These are phyloP conservation scores for Meloidogyne exigua DNA, from an alignment of 1,140 invertebrate genomes.

Conservation along the genomic window DNA sequence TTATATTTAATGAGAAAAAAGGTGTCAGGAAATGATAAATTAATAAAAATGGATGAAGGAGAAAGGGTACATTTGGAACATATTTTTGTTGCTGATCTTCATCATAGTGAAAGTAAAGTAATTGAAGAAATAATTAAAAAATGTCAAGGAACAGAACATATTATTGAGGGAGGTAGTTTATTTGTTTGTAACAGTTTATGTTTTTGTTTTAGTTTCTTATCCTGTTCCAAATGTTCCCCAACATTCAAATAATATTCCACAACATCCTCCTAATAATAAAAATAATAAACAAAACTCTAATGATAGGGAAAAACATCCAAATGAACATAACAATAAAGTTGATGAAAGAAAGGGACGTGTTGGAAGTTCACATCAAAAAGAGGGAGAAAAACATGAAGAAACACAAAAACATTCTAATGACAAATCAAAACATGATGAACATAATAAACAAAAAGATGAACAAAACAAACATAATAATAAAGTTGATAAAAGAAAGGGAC, in stretches of 20 bases:
- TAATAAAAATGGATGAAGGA: conserved; percentile 1
- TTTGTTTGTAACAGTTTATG: not conserved
- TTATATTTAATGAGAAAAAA: conserved; percentile 1
- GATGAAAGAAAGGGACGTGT: not conserved
- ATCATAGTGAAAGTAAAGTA: not conserved
- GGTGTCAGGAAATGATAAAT: not conserved
- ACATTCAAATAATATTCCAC: too few species aligned
- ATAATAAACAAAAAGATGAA: not conserved
- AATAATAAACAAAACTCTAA: too few species aligned
- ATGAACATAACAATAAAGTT: not conserved
- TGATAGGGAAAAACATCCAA: too few species aligned
- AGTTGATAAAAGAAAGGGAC: too few species aligned
- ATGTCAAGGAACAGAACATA: not conserved
- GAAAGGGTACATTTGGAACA: not conserved
- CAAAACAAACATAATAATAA: too few species aligned
- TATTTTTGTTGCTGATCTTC: not conserved
- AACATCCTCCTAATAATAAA: too few species aligned
- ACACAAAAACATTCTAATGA: not conserved
- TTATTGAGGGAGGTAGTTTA: not conserved
- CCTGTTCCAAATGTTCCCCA: too few species aligned
- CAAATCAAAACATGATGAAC: not conserved
- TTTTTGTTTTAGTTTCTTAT: too few species aligned
- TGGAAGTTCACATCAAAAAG: not conserved
- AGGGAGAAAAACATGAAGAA: not conserved
- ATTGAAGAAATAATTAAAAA: not conserved